Evolutionary conservation across 1,140 invertebrate species (phyloP), one percentile per base, ranked within the genome.

Genomic region (Varroa destructor): DNA sequence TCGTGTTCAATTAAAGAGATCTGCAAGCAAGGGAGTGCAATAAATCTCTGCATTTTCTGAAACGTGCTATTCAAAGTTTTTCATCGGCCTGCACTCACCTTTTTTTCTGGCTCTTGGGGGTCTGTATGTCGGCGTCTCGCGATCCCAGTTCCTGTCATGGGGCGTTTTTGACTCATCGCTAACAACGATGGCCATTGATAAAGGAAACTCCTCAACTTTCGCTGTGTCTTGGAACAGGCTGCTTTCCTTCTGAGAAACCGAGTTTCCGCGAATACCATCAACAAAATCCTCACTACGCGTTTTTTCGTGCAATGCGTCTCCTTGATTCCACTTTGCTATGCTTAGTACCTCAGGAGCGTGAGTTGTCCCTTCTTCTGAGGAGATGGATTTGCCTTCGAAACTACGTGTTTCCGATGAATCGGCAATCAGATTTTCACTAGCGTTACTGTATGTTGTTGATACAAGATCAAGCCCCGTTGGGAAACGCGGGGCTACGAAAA

Each of bases 181-280:
- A 0, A 77, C 76, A 72, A 77, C 74, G n/a, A 77, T 76, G 14
- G 76, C 76, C n/a, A 77, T 71, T 1, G 76, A 77, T 6, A 77
- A 70, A 12, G 76, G 76, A 8, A 77, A 67, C 57, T 77, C 76
- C 51, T 74, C 56, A 14, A 70, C n/a, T 74, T 64, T 12, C 71
- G 71, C 4, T 67, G 57, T 57, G 61, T 73, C 1, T 72, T 75
- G 2, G 73, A 71, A 40, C 70, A 71, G 1, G 55, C 58, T 25
- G 71, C 43, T 72, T 3, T 54, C 25, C 12, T 61, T 56, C 12
- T 25, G 40, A 4, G 55, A 72, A 25, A 70, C 1, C 61, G 4
- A 46, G 71, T 72, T 70, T 4, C 40, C 58, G 12, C 54, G 36
- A 14, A n/a, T 8, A 2, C 56, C 56, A 43, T 46, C 71, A 1